These are phyloP conservation scores for Thamnophis elegans DNA, from an alignment of 2,797 vertebrate genomes.

Conservation along the genomic window DNA sequence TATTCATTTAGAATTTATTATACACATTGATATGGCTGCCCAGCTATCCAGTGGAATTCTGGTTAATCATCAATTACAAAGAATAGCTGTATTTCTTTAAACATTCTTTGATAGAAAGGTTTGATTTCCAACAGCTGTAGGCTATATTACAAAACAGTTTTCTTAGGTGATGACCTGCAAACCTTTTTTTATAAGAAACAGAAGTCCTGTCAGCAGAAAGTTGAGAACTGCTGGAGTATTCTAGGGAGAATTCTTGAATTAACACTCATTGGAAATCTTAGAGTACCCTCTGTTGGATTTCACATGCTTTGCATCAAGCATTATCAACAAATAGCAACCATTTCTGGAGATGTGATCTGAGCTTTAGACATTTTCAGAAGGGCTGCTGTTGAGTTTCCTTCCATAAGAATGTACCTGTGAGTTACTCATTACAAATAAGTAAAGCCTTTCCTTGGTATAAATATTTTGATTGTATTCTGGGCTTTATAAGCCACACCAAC, in stretches of 20 bases:
- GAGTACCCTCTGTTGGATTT: slow-evolving; percentile 63
- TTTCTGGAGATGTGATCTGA: not conserved
- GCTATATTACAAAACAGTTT: not conserved
- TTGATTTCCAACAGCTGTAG: not conserved
- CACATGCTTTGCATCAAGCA: not conserved
- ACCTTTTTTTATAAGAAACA: not conserved
- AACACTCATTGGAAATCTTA: slow-evolving; percentile 9
- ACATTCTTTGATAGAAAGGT: not conserved
- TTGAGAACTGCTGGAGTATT: not conserved
- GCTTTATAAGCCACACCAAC: not conserved
- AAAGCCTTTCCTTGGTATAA: not conserved
- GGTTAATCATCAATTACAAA: not conserved
- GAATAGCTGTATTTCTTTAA: not conserved
- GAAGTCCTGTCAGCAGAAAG: not conserved
- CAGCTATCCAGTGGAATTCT: not conserved
- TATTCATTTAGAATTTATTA: not conserved
- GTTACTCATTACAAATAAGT: not conserved
- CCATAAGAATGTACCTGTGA: not conserved
- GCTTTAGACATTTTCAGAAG: not conserved
- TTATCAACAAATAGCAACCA: not conserved
- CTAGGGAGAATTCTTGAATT: not conserved
- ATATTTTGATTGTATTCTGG: not conserved
- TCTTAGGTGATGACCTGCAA: not conserved
- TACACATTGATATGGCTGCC: not conserved
- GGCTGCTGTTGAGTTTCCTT: not conserved